phyloP scores from a whole-genome alignment of 2,797 vertebrate genomes.

The Chrosomus eos region DNA sequence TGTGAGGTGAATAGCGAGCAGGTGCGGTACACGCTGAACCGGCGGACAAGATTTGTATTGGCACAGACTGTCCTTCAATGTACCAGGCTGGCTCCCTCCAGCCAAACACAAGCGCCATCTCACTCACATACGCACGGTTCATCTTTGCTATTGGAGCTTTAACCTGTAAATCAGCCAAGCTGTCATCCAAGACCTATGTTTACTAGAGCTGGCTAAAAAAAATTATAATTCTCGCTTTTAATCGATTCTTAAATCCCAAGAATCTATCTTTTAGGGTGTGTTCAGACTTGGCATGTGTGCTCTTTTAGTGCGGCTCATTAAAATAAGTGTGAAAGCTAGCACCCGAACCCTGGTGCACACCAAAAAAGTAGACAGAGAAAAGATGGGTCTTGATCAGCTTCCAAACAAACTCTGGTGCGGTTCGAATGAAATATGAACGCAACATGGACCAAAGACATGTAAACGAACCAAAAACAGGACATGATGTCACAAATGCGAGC shows the following conservation, averaged over 20 bases:
- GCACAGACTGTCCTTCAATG: slow-evolving; percentile 24
- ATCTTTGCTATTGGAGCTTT: slow-evolving; percentile 29
- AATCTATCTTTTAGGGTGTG: too few species aligned
- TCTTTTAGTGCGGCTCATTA: too few species aligned
- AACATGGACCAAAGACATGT: neutral
- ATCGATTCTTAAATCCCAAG: neutral
- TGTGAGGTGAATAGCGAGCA: slow-evolving; percentile 23
- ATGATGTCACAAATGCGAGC: neutral
- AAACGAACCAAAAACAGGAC: neutral
- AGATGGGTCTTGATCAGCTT: too few species aligned
- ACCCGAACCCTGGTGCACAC: too few species aligned
- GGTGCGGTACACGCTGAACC: neutral
- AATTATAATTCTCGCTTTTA: too few species aligned
- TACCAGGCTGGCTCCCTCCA: slow-evolving; percentile 1
- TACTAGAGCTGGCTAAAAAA: neutral
- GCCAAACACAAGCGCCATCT: neutral
- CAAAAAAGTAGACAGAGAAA: too few species aligned
- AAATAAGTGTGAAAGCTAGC: too few species aligned
- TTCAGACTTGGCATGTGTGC: too few species aligned
- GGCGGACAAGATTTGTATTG: slow-evolving; percentile 7
- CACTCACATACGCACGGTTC: neutral
- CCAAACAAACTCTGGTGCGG: neutral
- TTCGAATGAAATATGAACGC: neutral
- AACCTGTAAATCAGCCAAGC: slow-evolving; percentile 42
- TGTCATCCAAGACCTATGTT: slow-evolving; percentile 18